A percentile compares a stretch with the other conserved stretches of the same genome.
Evolutionary conservation across 2,113 vertebrate species (phyloP).

Genomic region (Zapus hudsonius): DNA sequence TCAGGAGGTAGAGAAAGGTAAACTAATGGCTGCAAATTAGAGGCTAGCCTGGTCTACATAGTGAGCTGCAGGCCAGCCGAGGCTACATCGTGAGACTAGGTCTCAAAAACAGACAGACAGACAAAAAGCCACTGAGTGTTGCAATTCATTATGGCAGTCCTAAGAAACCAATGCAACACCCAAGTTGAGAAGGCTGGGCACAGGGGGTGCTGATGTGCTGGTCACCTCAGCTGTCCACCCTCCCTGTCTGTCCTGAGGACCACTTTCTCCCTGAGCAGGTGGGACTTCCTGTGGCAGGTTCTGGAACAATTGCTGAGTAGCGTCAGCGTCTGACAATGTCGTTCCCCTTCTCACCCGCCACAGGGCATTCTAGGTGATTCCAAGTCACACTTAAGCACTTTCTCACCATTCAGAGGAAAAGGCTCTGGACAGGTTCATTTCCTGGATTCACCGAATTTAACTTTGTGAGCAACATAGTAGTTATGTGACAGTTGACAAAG

Average conservation of each 20-base stretch:
- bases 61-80: too few relatives aligned
- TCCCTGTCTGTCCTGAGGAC: background rate
- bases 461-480: background rate
- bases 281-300: background rate
- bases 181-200: background rate
- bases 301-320: background rate
- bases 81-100: too few relatives aligned
- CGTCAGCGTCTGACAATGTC: too few relatives aligned
- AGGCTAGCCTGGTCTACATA: too few relatives aligned
- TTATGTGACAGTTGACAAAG: background rate
- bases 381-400: background rate
- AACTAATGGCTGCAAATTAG: too few relatives aligned
- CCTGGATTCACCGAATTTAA: background rate
- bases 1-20: too few relatives aligned
- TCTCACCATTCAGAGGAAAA: background rate
- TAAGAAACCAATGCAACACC: background rate
- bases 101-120: too few relatives aligned
- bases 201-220: background rate
- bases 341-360: background rate
- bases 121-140: background rate
- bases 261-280: rapidly evolving
- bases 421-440: background rate
- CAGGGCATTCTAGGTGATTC: background rate
- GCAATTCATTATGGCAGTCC: background rate
- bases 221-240: background rate